phyloP scores from a whole-genome alignment of 2,797 vertebrate genomes.

The Cyclura pinguis region DNA sequence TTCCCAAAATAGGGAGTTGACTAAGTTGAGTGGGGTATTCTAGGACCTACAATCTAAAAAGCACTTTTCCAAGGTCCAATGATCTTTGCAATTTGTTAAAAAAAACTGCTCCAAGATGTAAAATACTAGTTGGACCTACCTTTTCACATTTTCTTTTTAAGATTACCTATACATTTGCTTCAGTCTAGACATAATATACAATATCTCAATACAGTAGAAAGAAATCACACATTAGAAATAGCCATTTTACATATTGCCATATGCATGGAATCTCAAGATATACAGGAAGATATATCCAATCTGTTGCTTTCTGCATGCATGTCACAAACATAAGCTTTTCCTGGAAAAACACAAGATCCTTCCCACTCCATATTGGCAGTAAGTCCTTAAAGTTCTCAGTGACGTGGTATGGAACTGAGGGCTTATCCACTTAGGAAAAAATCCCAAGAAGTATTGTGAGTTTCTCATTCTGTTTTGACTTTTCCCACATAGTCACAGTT shows the following conservation, averaged over 20 bases:
- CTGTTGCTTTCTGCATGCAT: not conserved
- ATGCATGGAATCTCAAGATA: not conserved
- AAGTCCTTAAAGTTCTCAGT: conserved; percentile 38
- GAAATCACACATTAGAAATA: not conserved
- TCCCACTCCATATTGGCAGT: conserved; percentile 12
- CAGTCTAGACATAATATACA: not conserved
- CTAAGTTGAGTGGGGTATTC: too few species aligned
- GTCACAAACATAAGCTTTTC: not conserved
- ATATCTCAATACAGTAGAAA: too few species aligned
- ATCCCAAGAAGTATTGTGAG: too few species aligned
- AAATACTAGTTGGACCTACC: not conserved
- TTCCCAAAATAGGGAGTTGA: too few species aligned
- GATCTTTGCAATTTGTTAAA: too few species aligned
- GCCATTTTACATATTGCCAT: not conserved
- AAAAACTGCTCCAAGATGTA: not conserved
- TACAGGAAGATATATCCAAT: not conserved
- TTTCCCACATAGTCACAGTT: too few species aligned
- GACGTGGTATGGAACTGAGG: conserved; percentile 22
- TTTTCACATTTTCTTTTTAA: not conserved
- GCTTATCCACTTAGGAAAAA: not conserved
- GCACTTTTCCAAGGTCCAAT: too few species aligned
- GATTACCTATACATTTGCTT: not conserved
- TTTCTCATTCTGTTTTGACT: too few species aligned
- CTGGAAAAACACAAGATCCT: not conserved
- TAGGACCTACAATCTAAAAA: too few species aligned